Evolutionary conservation across 2,888 invertebrate species (phyloP).

Genomic region (Drosophila birchii): DNA sequence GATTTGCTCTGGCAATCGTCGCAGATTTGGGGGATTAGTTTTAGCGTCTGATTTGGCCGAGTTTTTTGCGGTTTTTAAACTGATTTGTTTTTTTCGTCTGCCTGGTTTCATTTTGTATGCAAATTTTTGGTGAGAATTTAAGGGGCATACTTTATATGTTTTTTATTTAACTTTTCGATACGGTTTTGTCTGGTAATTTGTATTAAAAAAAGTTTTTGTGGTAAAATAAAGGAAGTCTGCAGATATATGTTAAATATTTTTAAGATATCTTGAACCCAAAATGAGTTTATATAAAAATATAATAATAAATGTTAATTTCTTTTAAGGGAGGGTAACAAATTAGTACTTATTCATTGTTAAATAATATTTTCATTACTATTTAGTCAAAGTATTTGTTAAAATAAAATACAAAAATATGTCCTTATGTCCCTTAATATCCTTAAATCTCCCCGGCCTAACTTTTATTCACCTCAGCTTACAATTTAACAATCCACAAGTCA

Average conservation of each 20-base stretch:
- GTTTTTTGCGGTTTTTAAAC: slow-evolving; percentile 10
- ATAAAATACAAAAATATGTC: too few relatives aligned
- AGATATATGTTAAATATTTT: background rate
- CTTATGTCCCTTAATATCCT: background rate
- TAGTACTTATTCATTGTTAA: too few relatives aligned
- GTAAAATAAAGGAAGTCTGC: background rate
- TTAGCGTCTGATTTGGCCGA: slow-evolving; percentile 51
- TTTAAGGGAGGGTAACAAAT: too few relatives aligned
- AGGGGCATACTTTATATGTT: background rate
- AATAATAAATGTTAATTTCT: too few relatives aligned
- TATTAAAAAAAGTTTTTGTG: background rate
- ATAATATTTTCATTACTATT: too few relatives aligned
- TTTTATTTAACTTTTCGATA: background rate
- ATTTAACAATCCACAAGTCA: slow-evolving; percentile 1
- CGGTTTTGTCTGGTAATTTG: slow-evolving; percentile 3
- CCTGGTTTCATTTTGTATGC: slow-evolving; percentile 55
- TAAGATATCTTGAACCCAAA: background rate
- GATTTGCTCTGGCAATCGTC: slow-evolving; percentile 55
- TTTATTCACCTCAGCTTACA: slow-evolving; percentile 3
- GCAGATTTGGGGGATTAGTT: slow-evolving; percentile 63
- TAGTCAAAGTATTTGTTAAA: too few relatives aligned
- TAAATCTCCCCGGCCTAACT: background rate
- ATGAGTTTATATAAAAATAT: background rate
- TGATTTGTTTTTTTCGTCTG: slow-evolving; percentile 6
- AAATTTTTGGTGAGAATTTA: slow-evolving; percentile 49